Percentiles rank a stretch among this genome's conserved stretches.
Evolutionary conservation across 92 coral and sea anemone species (phyloP).

Genomic region (Parazoanthus atlanticus): DNA sequence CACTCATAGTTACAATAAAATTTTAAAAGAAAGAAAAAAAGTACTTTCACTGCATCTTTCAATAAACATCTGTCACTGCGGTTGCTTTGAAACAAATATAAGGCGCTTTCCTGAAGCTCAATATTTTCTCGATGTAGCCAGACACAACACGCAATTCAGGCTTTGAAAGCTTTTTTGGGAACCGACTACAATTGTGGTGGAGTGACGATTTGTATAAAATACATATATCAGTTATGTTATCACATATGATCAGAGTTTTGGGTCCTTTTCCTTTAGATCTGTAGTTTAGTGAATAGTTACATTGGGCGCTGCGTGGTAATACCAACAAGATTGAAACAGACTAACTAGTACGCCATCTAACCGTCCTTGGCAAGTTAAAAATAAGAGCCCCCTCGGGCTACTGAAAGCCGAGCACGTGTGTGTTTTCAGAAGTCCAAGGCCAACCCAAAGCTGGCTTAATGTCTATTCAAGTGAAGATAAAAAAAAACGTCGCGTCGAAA

Average conservation of each 20-base stretch:
- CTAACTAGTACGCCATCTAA: background rate
- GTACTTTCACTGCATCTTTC: background rate
- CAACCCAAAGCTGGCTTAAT: background rate
- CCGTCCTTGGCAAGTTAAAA: background rate
- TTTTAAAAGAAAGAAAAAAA: background rate
- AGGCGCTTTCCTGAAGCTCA: background rate
- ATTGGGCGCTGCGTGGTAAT: background rate
- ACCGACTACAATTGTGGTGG: background rate
- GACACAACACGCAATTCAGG: background rate
- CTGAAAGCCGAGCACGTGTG: background rate
- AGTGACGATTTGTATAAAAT: background rate
- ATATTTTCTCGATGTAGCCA: background rate
- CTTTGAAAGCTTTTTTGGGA: background rate
- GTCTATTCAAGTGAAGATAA: background rate
- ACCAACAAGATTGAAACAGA: background rate
- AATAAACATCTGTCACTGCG: conserved; percentile 7
- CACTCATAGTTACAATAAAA: background rate
- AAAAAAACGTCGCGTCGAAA: background rate
- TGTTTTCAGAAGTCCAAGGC: background rate
- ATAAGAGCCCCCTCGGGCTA: background rate
- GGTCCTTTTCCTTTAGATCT: background rate
- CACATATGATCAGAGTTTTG: background rate
- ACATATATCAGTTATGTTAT: too few species aligned
- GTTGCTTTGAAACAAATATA: conserved; percentile 4
- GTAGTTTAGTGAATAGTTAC: too few species aligned